Conservation (phyloP, 2,797 vertebrate genomes). For the Hybognathus amarus region DNA sequence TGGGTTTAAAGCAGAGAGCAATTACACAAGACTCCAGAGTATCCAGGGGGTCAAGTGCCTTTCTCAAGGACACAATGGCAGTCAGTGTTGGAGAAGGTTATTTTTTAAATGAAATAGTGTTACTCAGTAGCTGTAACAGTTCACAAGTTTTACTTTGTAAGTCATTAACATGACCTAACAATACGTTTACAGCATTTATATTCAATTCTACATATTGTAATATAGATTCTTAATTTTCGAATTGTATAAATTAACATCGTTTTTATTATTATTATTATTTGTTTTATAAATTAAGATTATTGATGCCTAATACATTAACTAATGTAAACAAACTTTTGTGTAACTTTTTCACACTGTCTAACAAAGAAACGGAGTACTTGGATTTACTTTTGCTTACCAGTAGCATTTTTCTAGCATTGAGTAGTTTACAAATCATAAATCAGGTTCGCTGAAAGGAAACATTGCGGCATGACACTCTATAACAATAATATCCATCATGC, state of each 20-base stretch:
- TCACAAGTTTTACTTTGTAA: neutral
- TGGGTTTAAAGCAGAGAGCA: conserved; percentile 37
- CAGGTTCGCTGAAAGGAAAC: neutral
- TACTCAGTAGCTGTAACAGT: neutral
- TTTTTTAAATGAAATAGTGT: conserved; percentile 4
- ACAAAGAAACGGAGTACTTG: neutral
- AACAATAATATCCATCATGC: neutral
- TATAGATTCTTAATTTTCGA: no score
- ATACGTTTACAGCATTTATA: neutral
- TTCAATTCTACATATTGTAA: neutral
- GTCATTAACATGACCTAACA: neutral
- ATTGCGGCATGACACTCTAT: no score
- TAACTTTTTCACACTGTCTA: neutral
- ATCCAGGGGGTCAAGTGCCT: conserved; percentile 26
- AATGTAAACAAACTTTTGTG: neutral
- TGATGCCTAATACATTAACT: neutral
- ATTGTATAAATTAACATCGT: no score
- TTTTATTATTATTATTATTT: no score
- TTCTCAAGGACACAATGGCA: conserved; percentile 38
- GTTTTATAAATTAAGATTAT: neutral
- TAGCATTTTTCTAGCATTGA: neutral
- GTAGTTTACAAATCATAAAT: neutral
- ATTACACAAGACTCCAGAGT: conserved; percentile 3
- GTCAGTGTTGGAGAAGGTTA: neutral
- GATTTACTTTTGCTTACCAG: neutral